A percentile compares a stretch with the other conserved stretches of the same genome.
phyloP scores from a whole-genome alignment of 2,888 invertebrate genomes.

The Sinodicranocentrus sp. region DNA sequence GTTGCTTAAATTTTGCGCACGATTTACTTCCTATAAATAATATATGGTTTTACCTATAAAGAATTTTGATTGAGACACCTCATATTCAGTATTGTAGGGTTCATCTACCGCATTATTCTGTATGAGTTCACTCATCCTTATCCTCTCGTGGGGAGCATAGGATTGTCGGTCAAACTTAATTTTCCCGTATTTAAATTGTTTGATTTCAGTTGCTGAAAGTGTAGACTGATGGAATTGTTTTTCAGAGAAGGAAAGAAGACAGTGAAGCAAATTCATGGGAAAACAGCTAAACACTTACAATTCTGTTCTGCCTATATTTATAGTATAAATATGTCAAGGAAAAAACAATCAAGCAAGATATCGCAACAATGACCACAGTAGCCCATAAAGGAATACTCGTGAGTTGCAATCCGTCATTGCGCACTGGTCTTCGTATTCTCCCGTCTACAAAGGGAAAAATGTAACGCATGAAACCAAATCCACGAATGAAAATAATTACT shows the following conservation, averaged over 20 bases:
- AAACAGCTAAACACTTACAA: conserved; percentile 6
- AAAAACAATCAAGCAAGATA: conserved; percentile 36
- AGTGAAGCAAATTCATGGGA: not conserved
- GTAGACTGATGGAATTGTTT: conserved; percentile 5
- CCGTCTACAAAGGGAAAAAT: not conserved
- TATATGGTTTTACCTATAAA: no score
- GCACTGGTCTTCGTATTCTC: not conserved
- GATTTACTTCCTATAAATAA: no score
- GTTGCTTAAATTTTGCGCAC: no score
- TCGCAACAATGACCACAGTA: conserved; percentile 35
- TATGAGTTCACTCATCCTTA: no score
- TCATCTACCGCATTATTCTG: no score
- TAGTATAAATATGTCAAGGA: conserved; percentile 39
- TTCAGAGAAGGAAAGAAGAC: no score
- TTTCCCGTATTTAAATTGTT: conserved; percentile 52
- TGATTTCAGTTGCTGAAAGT: conserved; percentile 34
- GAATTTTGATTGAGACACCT: conserved; percentile 20
- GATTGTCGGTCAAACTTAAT: not conserved
- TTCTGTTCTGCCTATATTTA: conserved; percentile 22
- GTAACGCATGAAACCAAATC: not conserved
- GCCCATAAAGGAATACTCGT: conserved; percentile 46
- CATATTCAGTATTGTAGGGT: conserved; percentile 30
- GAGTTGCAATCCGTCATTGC: no score
- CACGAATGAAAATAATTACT: conserved; percentile 9
- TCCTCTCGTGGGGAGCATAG: no score